Conservation (phyloP, 2,113 vertebrate genomes). For the Grantiella picta region DNA sequence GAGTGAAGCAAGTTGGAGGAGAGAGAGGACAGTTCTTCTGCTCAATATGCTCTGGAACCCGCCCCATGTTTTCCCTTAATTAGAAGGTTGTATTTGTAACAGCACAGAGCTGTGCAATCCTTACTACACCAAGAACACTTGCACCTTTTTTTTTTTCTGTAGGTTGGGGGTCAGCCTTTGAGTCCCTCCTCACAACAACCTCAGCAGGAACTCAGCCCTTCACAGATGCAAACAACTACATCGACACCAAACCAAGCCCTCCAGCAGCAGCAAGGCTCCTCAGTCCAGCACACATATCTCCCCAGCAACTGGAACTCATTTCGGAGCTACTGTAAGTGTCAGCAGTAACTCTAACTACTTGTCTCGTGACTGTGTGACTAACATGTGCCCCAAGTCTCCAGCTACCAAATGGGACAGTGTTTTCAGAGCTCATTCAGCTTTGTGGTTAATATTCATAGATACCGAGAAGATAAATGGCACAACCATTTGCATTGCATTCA, state of each 20-base stretch:
- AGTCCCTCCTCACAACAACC: slow-evolving; percentile 88
- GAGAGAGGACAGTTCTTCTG: neutral
- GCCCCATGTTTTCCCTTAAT: neutral
- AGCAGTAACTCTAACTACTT: neutral
- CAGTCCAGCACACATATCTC: slow-evolving; percentile 90
- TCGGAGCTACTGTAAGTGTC: slow-evolving; percentile 88
- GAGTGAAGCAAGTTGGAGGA: neutral
- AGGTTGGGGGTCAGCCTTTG: slow-evolving; percentile 85
- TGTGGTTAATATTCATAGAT: neutral
- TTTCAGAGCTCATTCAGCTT: neutral
- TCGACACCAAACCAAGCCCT: slow-evolving; percentile 78
- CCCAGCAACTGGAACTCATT: slow-evolving; percentile 92
- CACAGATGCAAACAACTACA: slow-evolving; percentile 79
- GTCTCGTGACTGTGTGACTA: neutral
- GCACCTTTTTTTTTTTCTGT: neutral
- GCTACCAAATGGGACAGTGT: neutral
- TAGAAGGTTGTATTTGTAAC: neutral
- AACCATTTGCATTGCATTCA: too few species aligned
- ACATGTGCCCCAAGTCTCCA: neutral
- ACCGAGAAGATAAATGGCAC: neutral
- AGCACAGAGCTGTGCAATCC: neutral
- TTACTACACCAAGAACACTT: neutral
- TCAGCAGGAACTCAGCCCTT: slow-evolving; percentile 85
- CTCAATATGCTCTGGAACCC: fast-evolving
- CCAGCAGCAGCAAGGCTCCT: slow-evolving; percentile 77